Evolutionary conservation across 2,888 invertebrate genomes (phyloP).

Genomic region (Abrostola triplasia): DNA sequence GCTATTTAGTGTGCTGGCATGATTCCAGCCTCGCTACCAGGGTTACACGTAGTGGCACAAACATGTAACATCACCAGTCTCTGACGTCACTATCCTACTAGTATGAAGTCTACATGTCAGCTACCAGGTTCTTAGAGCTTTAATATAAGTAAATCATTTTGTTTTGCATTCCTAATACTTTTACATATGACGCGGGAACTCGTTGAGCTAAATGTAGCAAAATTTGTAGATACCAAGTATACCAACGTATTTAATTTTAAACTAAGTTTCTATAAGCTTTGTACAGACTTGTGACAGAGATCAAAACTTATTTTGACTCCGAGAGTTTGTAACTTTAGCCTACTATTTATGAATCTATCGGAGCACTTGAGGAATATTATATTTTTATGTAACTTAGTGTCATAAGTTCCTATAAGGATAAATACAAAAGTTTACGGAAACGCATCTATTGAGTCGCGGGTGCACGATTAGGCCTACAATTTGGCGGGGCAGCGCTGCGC

Average conservation of each 20-base stretch:
- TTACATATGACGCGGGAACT: background rate
- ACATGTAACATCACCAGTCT: slow-evolving; percentile 28
- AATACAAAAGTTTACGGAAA: slow-evolving; percentile 37
- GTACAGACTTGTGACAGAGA: slow-evolving; percentile 22
- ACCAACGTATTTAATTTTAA: slow-evolving; percentile 3
- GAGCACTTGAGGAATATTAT: background rate
- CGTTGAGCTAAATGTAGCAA: slow-evolving; percentile 11
- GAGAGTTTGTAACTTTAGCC: background rate
- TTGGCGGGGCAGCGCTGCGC: slow-evolving; percentile 40
- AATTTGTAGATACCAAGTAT: background rate
- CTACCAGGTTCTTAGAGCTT: slow-evolving; percentile 9
- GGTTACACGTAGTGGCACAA: slow-evolving; percentile 41
- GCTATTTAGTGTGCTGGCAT: slow-evolving; percentile 56
- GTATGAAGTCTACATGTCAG: slow-evolving; percentile 11
- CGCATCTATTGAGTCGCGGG: slow-evolving; percentile 48
- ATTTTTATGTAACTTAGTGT: background rate
- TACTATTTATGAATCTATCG: too few species aligned
- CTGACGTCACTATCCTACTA: slow-evolving; percentile 37
- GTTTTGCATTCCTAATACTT: background rate
- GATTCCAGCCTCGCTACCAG: slow-evolving; percentile 52
- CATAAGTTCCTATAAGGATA: background rate
- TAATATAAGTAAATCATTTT: slow-evolving; percentile 14
- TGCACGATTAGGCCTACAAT: slow-evolving; percentile 69
- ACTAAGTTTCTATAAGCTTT: slow-evolving; percentile 17
- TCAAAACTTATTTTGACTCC: slow-evolving; percentile 12